Evolutionary conservation across 2,888 invertebrate genomes (phyloP), one percentile per base, ranked within the genome.

Genomic region (Drosophila neutralis): DNA sequence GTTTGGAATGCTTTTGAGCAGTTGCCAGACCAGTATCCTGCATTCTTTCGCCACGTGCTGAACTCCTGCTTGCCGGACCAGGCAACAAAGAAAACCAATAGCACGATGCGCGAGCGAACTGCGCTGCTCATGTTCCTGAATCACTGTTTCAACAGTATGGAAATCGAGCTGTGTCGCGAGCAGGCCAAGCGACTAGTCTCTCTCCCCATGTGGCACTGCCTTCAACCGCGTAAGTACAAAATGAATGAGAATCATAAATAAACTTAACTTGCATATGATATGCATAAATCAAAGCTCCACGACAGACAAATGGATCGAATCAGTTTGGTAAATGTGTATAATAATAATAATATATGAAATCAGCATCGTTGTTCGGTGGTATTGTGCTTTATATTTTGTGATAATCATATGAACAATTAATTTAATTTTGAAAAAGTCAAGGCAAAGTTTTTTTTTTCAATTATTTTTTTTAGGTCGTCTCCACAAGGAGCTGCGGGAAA

Each of bases 81-180:
- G 6, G 56, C 86, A 93, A 69, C 49, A 49, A 79, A 61, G 42
- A 61, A 52, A 38, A 71, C 51, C 7, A 61, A n/a, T 27, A 88
- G 57, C 57, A 73, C 78, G 18, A 24, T 81, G 69, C 82, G 95
- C 38, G 99, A 99, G 91, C 97, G 98, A 92, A 98, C 97, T 0
- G 95, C 97, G 0, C 92, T 99, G 56, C 94, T 99, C 18, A 95
- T 98, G 45, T 99, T 99, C 92, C 94, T 99, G 3, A 98, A 98
- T 93, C 98, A 99, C 92, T 98, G 98, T 91, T 99, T 99, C 91
- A 98, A 98, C 90, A 98, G 98, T 84, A 97, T 99, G 96, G 99
- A 99, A 94, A 97, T 98, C 62, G 97, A 97, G 85, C 93, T 99
- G 51, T 98, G 99, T 67, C 94, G 99, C 48, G 97, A 98, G 84